These are phyloP conservation scores for Seriola dumerili DNA, from an alignment of 2,113 vertebrate genomes.

Conservation along the genomic window DNA sequence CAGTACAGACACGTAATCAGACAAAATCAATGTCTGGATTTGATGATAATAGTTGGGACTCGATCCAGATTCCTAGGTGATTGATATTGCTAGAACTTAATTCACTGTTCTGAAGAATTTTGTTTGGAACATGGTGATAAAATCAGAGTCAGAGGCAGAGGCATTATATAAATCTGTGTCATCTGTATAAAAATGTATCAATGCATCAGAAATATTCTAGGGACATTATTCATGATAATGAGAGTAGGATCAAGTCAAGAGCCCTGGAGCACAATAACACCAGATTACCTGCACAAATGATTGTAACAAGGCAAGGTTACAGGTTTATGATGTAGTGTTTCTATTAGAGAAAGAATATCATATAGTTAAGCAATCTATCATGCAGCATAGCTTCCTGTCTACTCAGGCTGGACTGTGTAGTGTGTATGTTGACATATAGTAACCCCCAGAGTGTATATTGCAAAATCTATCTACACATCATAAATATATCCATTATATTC, in stretches of 20 bases:
- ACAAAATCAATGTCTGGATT: background rate
- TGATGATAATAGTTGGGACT: background rate
- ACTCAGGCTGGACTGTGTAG: background rate
- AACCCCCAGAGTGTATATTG: background rate
- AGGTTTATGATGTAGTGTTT: background rate
- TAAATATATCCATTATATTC: constrained; percentile 1
- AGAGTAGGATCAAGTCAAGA: background rate
- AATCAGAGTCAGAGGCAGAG: background rate
- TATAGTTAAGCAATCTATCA: background rate
- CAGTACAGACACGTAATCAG: background rate
- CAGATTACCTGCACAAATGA: background rate
- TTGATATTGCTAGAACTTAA: background rate
- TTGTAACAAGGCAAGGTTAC: background rate
- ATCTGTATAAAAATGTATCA: background rate
- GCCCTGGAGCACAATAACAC: background rate
- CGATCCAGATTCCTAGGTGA: background rate
- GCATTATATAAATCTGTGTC: background rate
- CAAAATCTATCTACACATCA: background rate
- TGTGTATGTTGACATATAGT: background rate
- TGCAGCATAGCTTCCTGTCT: background rate
- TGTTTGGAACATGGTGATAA: background rate
- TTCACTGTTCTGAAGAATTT: background rate
- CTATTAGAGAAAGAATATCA: background rate
- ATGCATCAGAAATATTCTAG: background rate
- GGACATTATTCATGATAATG: background rate